Base-by-base conservation (phyloP, 2,113 vertebrate genomes). In the Cyanoliseus patagonus region DNA sequence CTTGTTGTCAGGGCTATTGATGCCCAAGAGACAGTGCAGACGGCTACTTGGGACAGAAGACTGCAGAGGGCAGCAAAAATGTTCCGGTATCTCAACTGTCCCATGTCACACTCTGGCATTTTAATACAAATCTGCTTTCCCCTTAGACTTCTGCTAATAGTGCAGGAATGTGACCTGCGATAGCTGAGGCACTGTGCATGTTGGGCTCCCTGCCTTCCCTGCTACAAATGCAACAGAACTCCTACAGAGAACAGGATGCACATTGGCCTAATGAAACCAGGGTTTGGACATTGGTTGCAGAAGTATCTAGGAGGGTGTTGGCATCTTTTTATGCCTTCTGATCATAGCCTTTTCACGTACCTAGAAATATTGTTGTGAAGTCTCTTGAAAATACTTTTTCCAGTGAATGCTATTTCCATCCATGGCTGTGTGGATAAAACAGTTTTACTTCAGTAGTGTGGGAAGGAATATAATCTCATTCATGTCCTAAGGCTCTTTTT, bases 321-420 rank as follows among this genome's bases (percentile, higher is more conserved):
- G 12, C 12, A 61, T 46, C 62, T 49, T 85, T 75, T 79, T 39
- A 51, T 51, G 70, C 39, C 67, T 17, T 30, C 52, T 68, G 69
- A 28, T 42, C 0, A 0, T 14, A 64, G 20, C 24, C 46, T 68
- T 33, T 35, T 66, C 39, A 20, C 0, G 0, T 31, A 17, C 24
- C n/a, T 75, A 22, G 23, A 41, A 64, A 19, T 28, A 20, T 22
- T 46, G 11, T 12, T 47, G 44, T 74, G 24, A 83, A 80, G 16
- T 22, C 20, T 61, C 44, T 52, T 35, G 20, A 69, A 88, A 67
- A 51, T 28, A 69, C 11, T 49, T 69, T 82, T 93, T 52, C 27
- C 47, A 42, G 47, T 14, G 1, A 3, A 41, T 70, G 81, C 18
- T 33, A 12, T 66, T 63, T 62, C 30, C 63, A 66, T 68, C 13